A percentile compares a stretch with the other conserved stretches of the same genome.
phyloP scores from a whole-genome alignment of 1,140 invertebrate species.

The Diachasma alloeum region DNA sequence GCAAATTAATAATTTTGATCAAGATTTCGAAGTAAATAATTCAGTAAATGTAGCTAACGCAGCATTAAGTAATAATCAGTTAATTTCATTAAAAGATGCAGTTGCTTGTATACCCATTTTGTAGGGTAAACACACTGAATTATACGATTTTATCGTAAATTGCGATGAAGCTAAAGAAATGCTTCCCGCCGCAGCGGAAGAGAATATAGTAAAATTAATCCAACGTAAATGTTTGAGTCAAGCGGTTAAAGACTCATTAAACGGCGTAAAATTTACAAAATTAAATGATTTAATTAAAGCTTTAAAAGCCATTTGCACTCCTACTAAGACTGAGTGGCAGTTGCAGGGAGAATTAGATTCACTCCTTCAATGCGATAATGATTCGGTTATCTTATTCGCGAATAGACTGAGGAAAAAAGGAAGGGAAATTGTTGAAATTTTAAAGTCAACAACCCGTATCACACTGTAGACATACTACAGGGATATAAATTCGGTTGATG shows the following conservation, averaged over 20 bases:
- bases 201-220: too few species aligned
- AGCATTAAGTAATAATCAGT: too few species aligned
- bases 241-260: too few species aligned
- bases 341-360: not conserved
- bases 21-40: too few species aligned
- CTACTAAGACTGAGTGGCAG: not conserved
- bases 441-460: not conserved
- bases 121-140: not conserved
- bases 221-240: too few species aligned
- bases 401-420: constrained; percentile 10
- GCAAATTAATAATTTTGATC: too few species aligned
- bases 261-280: too few species aligned
- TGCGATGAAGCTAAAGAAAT: constrained; percentile 7
- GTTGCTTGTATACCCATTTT: not conserved
- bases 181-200: not conserved
- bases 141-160: not conserved
- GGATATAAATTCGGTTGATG: not conserved
- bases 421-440: constrained; percentile 5
- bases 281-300: too few species aligned
- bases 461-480: not conserved
- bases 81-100: too few species aligned
- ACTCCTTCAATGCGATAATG: not conserved
- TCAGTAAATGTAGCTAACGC: too few species aligned
- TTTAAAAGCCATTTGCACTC: not conserved
- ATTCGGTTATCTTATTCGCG: not conserved